Evolutionary conservation across 2,888 invertebrate genomes (phyloP).

Genomic region (Mesoligia furuncula): DNA sequence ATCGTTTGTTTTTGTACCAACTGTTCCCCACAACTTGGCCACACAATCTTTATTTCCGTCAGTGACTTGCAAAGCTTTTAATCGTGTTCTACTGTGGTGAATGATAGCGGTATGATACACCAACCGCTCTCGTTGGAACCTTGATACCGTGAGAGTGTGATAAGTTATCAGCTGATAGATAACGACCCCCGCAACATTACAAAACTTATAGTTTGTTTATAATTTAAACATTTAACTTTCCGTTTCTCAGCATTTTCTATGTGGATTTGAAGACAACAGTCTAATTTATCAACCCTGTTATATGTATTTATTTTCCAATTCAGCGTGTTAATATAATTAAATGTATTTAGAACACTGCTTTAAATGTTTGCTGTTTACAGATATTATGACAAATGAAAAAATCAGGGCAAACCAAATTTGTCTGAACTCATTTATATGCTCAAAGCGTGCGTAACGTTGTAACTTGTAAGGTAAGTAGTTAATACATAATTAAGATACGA

Average conservation of each 20-base stretch:
- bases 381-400: not conserved
- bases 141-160: constrained; percentile 77
- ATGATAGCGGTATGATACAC: constrained; percentile 49
- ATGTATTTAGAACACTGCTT: not conserved
- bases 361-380: not conserved
- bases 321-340: constrained; percentile 5
- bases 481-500: constrained; percentile 60
- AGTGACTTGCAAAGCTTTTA: constrained; percentile 47
- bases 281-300: not conserved
- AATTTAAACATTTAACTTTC: constrained; percentile 28
- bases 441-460: constrained; percentile 38
- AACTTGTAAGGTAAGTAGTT: constrained; percentile 45
- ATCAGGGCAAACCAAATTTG: constrained; percentile 18
- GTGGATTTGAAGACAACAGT: not conserved
- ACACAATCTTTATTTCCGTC: constrained; percentile 29
- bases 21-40: not conserved
- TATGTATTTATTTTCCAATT: not conserved
- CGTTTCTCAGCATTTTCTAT: not conserved
- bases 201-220: constrained; percentile 60
- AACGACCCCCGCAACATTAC: constrained; percentile 75
- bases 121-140: constrained; percentile 70
- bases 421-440: constrained; percentile 39
- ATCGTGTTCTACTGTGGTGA: constrained; percentile 50
- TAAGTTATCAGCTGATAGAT: constrained; percentile 76
- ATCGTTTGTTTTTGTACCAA: constrained; percentile 20